Conservation (phyloP, 2,113 vertebrate species). For the Eublepharis macularius region DNA sequence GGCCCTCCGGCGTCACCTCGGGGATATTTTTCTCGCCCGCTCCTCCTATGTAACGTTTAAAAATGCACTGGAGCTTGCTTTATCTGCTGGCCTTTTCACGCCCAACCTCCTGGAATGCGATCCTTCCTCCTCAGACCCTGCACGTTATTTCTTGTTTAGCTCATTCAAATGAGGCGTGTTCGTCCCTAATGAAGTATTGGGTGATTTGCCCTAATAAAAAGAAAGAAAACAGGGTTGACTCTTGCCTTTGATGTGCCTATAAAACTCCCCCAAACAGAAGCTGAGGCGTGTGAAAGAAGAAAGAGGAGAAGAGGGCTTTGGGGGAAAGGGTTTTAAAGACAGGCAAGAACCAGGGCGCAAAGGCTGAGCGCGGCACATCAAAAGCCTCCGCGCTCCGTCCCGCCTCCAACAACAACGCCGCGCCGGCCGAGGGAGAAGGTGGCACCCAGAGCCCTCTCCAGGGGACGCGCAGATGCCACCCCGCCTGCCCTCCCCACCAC, state of each 20-base stretch:
- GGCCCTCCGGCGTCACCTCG: constrained; percentile 50
- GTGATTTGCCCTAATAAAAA: constrained; percentile 43
- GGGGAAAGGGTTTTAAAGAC: neutral
- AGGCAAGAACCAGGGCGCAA: no score
- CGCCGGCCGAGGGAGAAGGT: neutral
- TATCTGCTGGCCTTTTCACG: constrained; percentile 42
- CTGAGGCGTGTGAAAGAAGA: constrained; percentile 37
- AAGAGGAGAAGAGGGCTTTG: constrained; percentile 4
- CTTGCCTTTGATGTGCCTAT: constrained; percentile 50
- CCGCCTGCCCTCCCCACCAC: neutral
- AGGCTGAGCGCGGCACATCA: neutral
- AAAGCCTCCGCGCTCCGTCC: neutral
- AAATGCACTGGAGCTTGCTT: constrained; percentile 44
- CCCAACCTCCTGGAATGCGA: constrained; percentile 19
- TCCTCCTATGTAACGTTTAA: neutral
- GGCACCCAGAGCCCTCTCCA: neutral
- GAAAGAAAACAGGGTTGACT: neutral
- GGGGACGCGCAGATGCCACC: neutral
- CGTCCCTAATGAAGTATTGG: constrained; percentile 47
- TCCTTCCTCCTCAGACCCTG: constrained; percentile 31
- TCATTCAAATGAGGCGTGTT: constrained; percentile 39
- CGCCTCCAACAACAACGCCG: neutral
- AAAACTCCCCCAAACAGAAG: constrained; percentile 43
- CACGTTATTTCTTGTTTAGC: constrained; percentile 60
- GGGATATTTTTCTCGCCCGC: constrained; percentile 8